Evolutionary conservation across 2,113 vertebrate species (phyloP), one percentile per base, ranked within the genome.

Genomic region (Nipponia nippon): DNA sequence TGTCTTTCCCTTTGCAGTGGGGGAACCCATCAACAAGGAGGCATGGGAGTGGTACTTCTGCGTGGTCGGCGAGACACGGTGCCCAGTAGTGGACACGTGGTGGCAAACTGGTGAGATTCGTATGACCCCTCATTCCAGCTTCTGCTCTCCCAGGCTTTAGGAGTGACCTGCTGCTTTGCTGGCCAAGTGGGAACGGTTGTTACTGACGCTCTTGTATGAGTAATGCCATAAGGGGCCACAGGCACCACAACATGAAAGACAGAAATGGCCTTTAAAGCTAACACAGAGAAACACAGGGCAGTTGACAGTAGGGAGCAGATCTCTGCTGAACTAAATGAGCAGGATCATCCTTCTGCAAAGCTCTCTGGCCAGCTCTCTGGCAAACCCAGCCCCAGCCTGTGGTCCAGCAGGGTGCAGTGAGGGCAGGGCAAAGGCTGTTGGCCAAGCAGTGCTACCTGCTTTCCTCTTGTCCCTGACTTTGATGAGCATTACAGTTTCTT

Each of bases 81-180:
- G 99, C 79, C 98, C 99, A 4, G 75, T 99, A 77, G 98, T 99
- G 96, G 99, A 99, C 96, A 99, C 99, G 1, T 99, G 99, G 99
- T 99, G 99, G 99, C 99, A 99, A 97, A 99, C 99, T 79, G 99
- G 99, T 99, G 97, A 98, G 97, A 87, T 72, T 26, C 0, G 1
- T 62, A 30, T 1, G 15, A 44, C 19, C 32, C 15, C 11, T 69
- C 3, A 1, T 36, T 83, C 47, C 34, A 90, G 36, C 38, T 90
- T 66, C 53, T 77, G 46, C 23, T 83, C 26, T 56, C 32, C 11
- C 40, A 78, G 46, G 53, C 53, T 78, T 73, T 30, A 63, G 42
- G 62, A 72, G 12, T 23, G 53, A 87, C 47, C 32, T 80, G 56
- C 42, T 90, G 47, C 30, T 87, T 56, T 91, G 59, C 6, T 77